Conservation (phyloP, 2,797 vertebrate genomes). For the Yasuhikotakia modesta region DNA sequence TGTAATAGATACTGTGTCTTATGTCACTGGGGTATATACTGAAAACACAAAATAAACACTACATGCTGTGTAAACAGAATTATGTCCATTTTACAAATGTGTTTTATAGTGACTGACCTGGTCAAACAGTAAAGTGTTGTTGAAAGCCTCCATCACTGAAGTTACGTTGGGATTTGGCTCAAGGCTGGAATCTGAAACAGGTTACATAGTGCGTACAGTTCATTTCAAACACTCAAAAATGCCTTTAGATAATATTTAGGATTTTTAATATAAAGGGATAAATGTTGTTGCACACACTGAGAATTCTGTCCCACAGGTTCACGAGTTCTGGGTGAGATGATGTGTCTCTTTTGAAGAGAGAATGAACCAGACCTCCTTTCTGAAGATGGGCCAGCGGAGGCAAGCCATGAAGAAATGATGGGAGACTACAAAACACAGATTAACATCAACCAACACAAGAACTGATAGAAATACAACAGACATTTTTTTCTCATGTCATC, state of each 20-base stretch:
- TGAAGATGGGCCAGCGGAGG: conserved; percentile 49
- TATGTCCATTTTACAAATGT: neutral
- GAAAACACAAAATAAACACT: neutral
- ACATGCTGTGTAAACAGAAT: neutral
- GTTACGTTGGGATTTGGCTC: conserved; percentile 12
- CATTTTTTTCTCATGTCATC: neutral
- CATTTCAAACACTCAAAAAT: too few relatives aligned
- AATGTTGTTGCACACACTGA: conserved; percentile 64
- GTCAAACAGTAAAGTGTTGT: conserved; percentile 49
- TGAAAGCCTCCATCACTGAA: conserved; percentile 44
- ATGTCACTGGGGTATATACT: neutral
- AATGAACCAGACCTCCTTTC: conserved; percentile 40
- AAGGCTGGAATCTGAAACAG: conserved; percentile 61
- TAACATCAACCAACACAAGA: neutral
- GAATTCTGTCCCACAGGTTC: conserved; percentile 56
- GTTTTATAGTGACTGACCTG: conserved; percentile 63
- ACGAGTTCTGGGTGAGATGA: conserved; percentile 53
- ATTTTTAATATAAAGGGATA: neutral
- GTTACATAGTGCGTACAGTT: neutral
- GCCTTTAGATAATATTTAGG: neutral
- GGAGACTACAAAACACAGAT: conserved; percentile 59
- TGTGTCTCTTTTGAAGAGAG: conserved; percentile 40
- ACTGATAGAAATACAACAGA: too few relatives aligned
- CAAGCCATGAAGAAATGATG: neutral
- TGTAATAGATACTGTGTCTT: too few relatives aligned